A percentile compares a stretch with the other conserved stretches of the same genome.
phyloP scores from a whole-genome alignment of 2,888 invertebrate species.

The Andrena praecox region DNA sequence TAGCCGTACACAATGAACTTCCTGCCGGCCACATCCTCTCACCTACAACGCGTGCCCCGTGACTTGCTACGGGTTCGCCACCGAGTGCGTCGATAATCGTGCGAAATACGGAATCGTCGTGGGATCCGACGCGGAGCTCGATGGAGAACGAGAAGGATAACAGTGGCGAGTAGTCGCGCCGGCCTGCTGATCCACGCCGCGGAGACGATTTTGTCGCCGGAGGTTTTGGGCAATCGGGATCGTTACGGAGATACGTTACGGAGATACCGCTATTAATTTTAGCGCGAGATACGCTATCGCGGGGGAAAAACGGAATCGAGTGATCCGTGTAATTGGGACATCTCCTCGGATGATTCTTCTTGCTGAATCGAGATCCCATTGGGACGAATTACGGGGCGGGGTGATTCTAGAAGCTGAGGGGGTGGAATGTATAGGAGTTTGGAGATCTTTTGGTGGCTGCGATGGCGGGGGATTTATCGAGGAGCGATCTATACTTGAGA shows the following conservation, averaged over 20 bases:
- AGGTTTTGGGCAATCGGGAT: neutral
- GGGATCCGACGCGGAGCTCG: neutral
- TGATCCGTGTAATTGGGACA: neutral
- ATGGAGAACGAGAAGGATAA: neutral
- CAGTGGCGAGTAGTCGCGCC: no score
- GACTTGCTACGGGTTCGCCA: slow-evolving; percentile 78
- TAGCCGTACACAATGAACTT: slow-evolving; percentile 81
- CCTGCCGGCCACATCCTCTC: slow-evolving; percentile 82
- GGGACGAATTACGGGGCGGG: neutral
- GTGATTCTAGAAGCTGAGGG: neutral
- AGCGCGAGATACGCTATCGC: neutral
- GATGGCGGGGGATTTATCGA: neutral
- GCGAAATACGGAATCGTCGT: slow-evolving; percentile 60
- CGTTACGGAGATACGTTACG: neutral
- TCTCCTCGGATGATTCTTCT: neutral
- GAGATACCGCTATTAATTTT: slow-evolving; percentile 1
- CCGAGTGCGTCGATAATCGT: slow-evolving; percentile 66
- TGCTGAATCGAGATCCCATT: slow-evolving; percentile 1
- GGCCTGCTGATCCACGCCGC: no score
- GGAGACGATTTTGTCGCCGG: neutral
- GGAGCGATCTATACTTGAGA: neutral
- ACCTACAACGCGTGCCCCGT: slow-evolving; percentile 68
- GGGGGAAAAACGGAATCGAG: neutral
- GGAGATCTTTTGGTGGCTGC: neutral
- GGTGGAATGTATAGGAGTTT: neutral